Percentiles rank a stretch among this genome's conserved stretches.
These are phyloP conservation scores for Aspidoscelis tigris DNA, from an alignment of 2,113 vertebrate genomes.

Conservation along the genomic window DNA sequence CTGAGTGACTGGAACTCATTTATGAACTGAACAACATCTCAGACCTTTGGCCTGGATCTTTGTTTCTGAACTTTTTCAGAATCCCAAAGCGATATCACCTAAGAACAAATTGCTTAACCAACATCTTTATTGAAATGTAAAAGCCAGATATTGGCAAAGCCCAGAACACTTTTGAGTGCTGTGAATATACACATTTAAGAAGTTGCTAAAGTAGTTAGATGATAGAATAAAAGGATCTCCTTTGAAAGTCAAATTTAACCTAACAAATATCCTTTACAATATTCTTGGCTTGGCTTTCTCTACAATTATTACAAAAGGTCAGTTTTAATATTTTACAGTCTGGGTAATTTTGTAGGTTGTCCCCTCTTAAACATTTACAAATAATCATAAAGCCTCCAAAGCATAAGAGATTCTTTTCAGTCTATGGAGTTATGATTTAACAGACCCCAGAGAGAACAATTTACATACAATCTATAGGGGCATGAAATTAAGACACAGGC, in stretches of 20 bases:
- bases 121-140: constrained; percentile 1
- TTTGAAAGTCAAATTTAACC: neutral
- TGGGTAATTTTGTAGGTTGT: constrained; percentile 48
- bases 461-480: neutral
- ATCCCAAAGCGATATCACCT: neutral
- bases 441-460: constrained; percentile 14
- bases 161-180: neutral
- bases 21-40: neutral
- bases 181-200: constrained; percentile 7
- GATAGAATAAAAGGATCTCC: neutral
- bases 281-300: constrained; percentile 11
- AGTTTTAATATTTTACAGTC: constrained; percentile 15
- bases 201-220: neutral
- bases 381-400: constrained; percentile 54
- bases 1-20: neutral
- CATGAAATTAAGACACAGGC: neutral
- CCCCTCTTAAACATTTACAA: constrained; percentile 51
- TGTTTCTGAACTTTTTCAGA: neutral
- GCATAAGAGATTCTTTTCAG: constrained; percentile 46
- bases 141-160: neutral
- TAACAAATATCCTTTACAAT: neutral
- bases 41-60: neutral
- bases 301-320: constrained; percentile 59
- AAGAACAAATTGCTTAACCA: neutral
- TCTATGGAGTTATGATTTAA: constrained; percentile 31